Base-by-base conservation (phyloP, 2,797 vertebrate species). In the Siniperca obscura region DNA sequence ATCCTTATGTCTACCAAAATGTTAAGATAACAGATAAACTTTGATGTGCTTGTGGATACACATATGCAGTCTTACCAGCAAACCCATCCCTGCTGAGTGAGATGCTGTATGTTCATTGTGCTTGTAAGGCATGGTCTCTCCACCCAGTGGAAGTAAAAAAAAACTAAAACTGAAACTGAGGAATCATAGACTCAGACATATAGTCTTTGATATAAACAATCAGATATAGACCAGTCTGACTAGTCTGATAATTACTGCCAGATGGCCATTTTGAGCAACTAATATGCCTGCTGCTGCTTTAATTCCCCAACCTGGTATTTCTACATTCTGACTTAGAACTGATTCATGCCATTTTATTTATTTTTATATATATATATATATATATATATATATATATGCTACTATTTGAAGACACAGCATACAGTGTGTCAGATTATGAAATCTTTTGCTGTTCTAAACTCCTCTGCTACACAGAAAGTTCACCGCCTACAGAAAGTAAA, bases 401-500 rank as follows among this genome's bases (percentile, higher is more conserved):
- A 22, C 1, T 34, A 3, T 36, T 16, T 34, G 7, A 44, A 34
- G 40, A 46, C 30, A 46, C 7, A 48, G 22, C 10, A 53, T 7
- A 64, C 6, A 42, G 46, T 11, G 16, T 4, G 34, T 62, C 5
- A 13, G 4, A 52, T 21, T 44, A 30, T n/a, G 7, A n/a, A 21
- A 9, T 46, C 2, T 40, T 12, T 27, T 30, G 38, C 17, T 57
- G 10, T 55, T 64, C 60, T 55, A 30, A 74, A 38, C 57, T 42
- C 16, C 13, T n/a, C 25, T 59, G 25, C 34, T n/a, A 19, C 30
- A 34, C 5, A 11, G 44, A 25, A 17, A 61, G 3, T 10, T 22
- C 21, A 46, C 16, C 2, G 0, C 44, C 53, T 7, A 34, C 36
- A 66, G 60, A 62, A 76, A 76, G 50, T 52, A 57, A 80, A 80